Base-by-base conservation (phyloP, 2,113 vertebrate species). In the Beaufortia kweichowensis region DNA sequence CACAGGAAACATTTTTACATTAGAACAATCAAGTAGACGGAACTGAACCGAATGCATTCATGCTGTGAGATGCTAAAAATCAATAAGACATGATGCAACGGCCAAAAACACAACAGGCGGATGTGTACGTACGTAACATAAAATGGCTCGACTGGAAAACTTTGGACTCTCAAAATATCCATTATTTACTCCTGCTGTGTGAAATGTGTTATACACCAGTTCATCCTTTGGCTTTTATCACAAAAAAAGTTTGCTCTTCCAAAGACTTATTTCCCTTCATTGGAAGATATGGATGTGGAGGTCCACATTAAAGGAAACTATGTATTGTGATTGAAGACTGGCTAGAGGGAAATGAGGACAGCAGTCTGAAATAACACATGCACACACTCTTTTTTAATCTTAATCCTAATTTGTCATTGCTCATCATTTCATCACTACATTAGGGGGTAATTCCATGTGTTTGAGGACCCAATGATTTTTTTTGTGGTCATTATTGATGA, bases 401-500 rank as follows among this genome's bases (percentile, higher is more conserved):
- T 68, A 31, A 21, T 23, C 19, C 66, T 3, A 9, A 68, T 68
- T 68, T 53, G n/a, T 35, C 48, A 70, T 24, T 55, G 29, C 29
- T 70, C 15, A 56, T 55, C 55, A 41, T 72, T 59, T 43, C 5
- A 62, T 46, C 11, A 17, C 19, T 41, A 10, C 29, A 46, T 61
- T 61, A 31, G 41, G 39, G 39, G 11, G 3, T 59, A 72, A 59
- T 11, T 43, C 10, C 15, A 2, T 70, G 12, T n/a, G 55, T 72
- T 72, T 59, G 1, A 2, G 9, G 9, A 23, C 19, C 55, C 55
- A 72, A 33, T 2, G 2, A 19, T 3, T 57, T 72, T 41, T 33
- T 72, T 39, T 53, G 19, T 72, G 24, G 19, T 21, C 26, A 19
- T 74, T 74, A 74, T 61, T 74, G 57, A 74, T 74, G 57, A 74